phyloP scores from a whole-genome alignment of 2,797 vertebrate genomes.

The Enteromius argenteus region DNA sequence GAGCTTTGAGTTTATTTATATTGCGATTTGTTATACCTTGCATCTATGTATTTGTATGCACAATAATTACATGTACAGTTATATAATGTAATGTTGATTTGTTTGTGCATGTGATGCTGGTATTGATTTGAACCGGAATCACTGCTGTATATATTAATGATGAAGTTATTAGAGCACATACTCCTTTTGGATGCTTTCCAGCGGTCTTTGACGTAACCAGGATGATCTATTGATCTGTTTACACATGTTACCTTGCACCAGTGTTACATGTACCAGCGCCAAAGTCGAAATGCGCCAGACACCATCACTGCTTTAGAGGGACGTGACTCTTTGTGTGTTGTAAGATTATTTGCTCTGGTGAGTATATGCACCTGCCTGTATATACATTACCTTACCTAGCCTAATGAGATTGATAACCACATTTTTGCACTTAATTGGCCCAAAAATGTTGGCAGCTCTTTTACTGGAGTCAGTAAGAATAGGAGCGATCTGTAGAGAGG shows the following conservation, averaged over 20 bases:
- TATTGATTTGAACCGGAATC: constrained; percentile 28
- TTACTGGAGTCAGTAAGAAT: background rate
- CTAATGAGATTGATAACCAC: background rate
- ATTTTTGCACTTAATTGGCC: background rate
- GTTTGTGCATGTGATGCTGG: constrained; percentile 11
- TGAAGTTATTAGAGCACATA: constrained; percentile 18
- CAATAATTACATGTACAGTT: constrained; percentile 1
- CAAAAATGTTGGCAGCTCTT: constrained; percentile 3
- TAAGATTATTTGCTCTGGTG: constrained; percentile 16
- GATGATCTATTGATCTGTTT: constrained; percentile 34
- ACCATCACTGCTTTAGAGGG: constrained; percentile 11
- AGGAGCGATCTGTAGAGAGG: background rate
- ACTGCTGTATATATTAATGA: background rate
- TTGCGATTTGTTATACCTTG: background rate
- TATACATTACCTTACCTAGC: background rate
- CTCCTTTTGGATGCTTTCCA: constrained; percentile 27
- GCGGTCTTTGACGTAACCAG: constrained; percentile 28
- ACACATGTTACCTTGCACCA: constrained; percentile 13
- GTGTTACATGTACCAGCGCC: background rate
- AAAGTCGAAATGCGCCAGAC: constrained; percentile 11
- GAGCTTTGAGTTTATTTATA: background rate
- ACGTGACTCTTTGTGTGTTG: constrained; percentile 20
- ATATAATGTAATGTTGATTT: constrained; percentile 37
- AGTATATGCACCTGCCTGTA: constrained; percentile 7
- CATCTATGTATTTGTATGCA: background rate